Base-by-base conservation (phyloP, 2,113 vertebrate species). In the Mastomys natalensis region DNA sequence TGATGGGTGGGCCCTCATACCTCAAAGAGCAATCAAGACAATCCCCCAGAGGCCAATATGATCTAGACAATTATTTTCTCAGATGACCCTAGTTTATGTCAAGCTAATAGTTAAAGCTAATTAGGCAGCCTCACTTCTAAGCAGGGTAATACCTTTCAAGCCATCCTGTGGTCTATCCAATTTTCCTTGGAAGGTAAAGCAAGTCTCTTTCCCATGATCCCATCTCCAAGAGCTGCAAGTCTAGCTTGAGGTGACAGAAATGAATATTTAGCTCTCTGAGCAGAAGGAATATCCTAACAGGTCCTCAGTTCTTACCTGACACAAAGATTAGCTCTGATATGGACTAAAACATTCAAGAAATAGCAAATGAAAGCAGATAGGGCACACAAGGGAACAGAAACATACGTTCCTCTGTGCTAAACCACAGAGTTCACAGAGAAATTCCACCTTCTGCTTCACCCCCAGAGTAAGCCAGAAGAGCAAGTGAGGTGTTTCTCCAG, bases 281-380 rank as follows among this genome's bases (percentile, higher is more conserved):
- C 29, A 88, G 68, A 89, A 87, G 70, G 81, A 89, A 88, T 64
- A n/a, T 70, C 87, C 84, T 31, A 60, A 78, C 89, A 94, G 24
- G 37, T 78, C 51, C 12, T 86, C 73, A 34, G 64, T 77, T 94
- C 81, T 94, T 16, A 24, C 66, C 76, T 53, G 13, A 55, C 40
- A 31, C n/a, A 13, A 40, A 1, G 55, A 40, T 45, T 21, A 53
- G 29, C 81, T 94, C 19, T 43, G 55, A 89, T 89, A 24, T 22
- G 73, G 60, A 82, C 26, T 45, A 19, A 88, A 80, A 66, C 45
- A 64, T 90, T 81, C 89, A 40, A 95, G 66, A 87, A 89, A 37
- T 40, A 90, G 62, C 26, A 26, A 53, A 16, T 43, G 19, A 72
- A 48, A 62, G 6, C 7, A 31, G 90, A 51, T 31, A 66, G 48